Evolutionary conservation across 2,888 invertebrate genomes (phyloP).

Genomic region (Diarsia mendica): DNA sequence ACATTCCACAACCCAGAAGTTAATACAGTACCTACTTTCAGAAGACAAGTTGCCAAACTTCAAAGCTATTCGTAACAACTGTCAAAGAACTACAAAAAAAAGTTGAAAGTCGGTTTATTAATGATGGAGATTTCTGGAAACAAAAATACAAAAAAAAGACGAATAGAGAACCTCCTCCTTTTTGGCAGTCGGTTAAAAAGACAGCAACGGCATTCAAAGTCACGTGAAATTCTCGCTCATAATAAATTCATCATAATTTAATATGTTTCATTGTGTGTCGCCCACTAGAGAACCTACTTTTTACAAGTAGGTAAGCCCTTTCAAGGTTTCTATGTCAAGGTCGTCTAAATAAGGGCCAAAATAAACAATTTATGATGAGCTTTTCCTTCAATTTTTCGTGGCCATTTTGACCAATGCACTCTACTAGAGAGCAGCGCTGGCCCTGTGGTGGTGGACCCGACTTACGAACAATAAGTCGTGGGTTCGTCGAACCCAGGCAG

Average conservation of each 20-base stretch:
- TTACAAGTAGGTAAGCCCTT: background rate
- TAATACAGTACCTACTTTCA: background rate
- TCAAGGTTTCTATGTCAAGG: constrained; percentile 57
- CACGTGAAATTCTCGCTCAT: background rate
- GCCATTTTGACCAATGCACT: too few species aligned
- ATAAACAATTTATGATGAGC: background rate
- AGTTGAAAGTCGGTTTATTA: too few species aligned
- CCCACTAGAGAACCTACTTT: constrained; percentile 28
- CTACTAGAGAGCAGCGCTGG: too few species aligned
- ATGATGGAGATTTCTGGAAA: too few species aligned
- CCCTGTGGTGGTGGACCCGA: too few species aligned
- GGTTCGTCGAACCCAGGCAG: too few species aligned
- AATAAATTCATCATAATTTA: constrained; percentile 4
- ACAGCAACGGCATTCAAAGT: background rate
- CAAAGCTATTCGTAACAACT: background rate
- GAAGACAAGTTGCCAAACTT: background rate
- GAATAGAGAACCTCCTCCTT: too few species aligned
- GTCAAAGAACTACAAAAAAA: background rate
- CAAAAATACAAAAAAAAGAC: too few species aligned
- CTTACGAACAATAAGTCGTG: too few species aligned
- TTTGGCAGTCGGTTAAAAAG: background rate
- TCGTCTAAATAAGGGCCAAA: background rate
- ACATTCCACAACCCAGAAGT: background rate
- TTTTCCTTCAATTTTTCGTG: too few species aligned
- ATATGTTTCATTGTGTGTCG: constrained; percentile 5